Evolutionary conservation across 2,888 invertebrate species (phyloP).

Genomic region (Brachyptera risi): DNA sequence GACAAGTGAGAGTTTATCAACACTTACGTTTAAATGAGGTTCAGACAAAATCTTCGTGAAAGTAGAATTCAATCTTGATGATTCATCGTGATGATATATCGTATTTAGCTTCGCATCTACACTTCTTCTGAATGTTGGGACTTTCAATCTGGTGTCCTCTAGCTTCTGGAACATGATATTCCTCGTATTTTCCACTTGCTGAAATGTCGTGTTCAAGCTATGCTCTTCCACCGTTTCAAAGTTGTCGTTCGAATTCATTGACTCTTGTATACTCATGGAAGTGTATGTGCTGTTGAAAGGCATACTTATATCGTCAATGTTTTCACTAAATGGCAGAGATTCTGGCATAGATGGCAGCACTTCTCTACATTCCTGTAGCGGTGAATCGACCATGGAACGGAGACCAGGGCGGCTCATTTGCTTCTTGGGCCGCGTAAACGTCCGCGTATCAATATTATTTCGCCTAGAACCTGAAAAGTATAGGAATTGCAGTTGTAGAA

Average conservation of each 20-base stretch:
- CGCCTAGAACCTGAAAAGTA: neutral
- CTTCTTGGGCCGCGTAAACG: slow-evolving; percentile 3
- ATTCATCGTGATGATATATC: neutral
- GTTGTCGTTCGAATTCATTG: neutral
- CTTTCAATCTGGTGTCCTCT: neutral
- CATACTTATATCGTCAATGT: slow-evolving; percentile 3
- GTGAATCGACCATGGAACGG: neutral
- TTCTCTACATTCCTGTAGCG: neutral
- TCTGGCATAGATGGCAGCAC: neutral
- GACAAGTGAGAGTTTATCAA: neutral
- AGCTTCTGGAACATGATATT: slow-evolving; percentile 4
- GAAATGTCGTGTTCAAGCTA: neutral
- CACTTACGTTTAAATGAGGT: slow-evolving; percentile 1
- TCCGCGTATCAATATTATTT: slow-evolving; percentile 7
- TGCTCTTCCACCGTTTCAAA: neutral
- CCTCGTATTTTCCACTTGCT: slow-evolving; percentile 4
- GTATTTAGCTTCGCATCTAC: neutral
- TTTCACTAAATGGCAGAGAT: neutral
- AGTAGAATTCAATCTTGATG: neutral
- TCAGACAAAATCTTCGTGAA: slow-evolving; percentile 1
- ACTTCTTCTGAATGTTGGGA: neutral
- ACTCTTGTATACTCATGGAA: neutral
- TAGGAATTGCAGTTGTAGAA: too few relatives aligned
- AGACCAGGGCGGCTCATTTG: neutral
- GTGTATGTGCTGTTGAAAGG: neutral